Evolutionary conservation across 2,888 invertebrate genomes (phyloP), one percentile per base, ranked within the genome.

Genomic region (Leptinotarsa peninsularis): DNA sequence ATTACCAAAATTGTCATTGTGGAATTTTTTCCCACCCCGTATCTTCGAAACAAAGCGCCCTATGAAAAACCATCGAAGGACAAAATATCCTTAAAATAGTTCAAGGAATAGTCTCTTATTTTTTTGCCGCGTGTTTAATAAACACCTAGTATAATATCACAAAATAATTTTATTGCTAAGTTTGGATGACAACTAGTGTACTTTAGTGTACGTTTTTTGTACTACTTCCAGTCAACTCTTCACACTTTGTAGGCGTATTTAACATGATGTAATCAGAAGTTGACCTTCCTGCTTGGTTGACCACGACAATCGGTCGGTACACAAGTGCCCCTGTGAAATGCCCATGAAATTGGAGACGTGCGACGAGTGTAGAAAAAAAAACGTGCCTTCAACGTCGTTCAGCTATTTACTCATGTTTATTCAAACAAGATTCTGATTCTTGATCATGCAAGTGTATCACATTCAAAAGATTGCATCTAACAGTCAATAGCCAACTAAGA

Each of bases 211-310:
- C 10, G 10, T 33, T 43, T 33, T 43, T 43, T 43, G 10, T 10
- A 10, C 43, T 43, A 43, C 43, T 43, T 10, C 43, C 23, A 58
- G 21, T 23, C 21, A 4, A 58, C 15, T 58, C 23, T 21, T 23
- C 21, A 58, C 58, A 58, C 58, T 21, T 21, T 15, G 58, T 23
- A 14, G 58, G 52, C n/a, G 52, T 17, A 58, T 58, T 23, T 23
- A 13, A 58, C 63, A 18, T 43, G n/a, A 63, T 63, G 63, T 43
- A 63, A 63, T n/a, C n/a, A 63, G 77, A 73, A 80, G 76, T 58
- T 43, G 54, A 74, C 67, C 71, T 67, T 74, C 56, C 60, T 67
- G 63, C 58, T 56, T 58, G n/a, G 66, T 52, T 23, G 58, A 69
- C 49, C 60, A 63, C 63, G 21, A 60, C 18, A 63, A 50, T 60